Conservation (phyloP, 2,797 vertebrate genomes). For the Crenichthys baileyi region DNA sequence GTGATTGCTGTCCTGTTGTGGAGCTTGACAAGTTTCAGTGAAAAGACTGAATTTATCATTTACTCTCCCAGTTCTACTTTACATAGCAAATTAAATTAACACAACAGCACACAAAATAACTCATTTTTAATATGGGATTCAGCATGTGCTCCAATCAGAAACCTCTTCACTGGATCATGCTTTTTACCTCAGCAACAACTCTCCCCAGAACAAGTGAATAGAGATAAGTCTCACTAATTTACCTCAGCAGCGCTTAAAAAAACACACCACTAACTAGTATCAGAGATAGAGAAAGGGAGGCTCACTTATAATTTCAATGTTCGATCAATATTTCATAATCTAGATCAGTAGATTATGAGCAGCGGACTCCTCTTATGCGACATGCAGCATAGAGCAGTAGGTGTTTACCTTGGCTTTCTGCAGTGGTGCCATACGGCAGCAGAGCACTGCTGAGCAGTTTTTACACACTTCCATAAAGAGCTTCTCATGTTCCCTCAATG, state of each 20-base stretch:
- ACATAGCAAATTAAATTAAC: neutral
- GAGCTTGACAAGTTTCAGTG: too few relatives aligned
- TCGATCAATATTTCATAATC: neutral
- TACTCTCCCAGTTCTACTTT: neutral
- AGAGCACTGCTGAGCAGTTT: slow-evolving; percentile 94
- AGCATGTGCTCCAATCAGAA: neutral
- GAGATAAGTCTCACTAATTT: neutral
- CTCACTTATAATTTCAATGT: neutral
- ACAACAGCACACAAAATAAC: neutral
- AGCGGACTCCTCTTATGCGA: neutral
- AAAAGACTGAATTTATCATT: neutral
- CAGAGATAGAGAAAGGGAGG: neutral
- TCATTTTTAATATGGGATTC: too few relatives aligned
- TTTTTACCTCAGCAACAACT: neutral
- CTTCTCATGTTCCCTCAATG: slow-evolving; percentile 95
- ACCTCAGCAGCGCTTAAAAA: neutral
- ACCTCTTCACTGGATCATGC: neutral
- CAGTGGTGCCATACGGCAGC: slow-evolving; percentile 97
- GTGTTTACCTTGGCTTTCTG: slow-evolving; percentile 94
- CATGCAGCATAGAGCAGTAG: neutral
- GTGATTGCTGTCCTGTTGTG: too few relatives aligned
- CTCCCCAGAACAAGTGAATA: neutral
- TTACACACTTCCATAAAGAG: slow-evolving; percentile 98
- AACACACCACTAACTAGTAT: neutral
- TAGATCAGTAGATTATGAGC: too few relatives aligned